These are phyloP conservation scores for Semnornis frantzii DNA, from an alignment of 2,113 vertebrate genomes.

Conservation along the genomic window DNA sequence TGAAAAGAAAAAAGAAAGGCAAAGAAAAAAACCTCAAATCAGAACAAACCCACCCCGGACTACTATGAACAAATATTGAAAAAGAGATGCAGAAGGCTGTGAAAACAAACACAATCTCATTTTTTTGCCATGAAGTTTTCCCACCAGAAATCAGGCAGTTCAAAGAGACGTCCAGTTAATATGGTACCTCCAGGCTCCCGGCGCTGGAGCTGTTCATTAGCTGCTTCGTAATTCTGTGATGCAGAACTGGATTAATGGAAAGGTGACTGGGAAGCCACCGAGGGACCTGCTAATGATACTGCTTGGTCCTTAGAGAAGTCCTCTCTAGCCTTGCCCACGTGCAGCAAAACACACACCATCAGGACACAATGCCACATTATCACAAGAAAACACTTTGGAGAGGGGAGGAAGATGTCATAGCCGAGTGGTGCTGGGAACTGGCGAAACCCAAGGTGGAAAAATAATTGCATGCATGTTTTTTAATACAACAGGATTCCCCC, in stretches of 20 bases:
- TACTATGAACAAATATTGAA: conserved; percentile 66
- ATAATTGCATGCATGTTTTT: conserved; percentile 73
- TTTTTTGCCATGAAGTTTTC: conserved; percentile 56
- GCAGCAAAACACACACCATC: conserved; percentile 38
- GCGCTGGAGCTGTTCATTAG: conserved; percentile 67
- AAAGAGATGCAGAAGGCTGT: conserved; percentile 60
- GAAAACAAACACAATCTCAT: conserved; percentile 59
- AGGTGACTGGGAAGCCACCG: conserved; percentile 65
- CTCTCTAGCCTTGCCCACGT: conserved; percentile 54
- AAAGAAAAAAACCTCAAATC: no score
- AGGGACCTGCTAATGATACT: conserved; percentile 70
- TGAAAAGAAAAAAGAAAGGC: neutral
- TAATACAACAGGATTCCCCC: conserved; percentile 73
- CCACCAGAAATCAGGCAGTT: conserved; percentile 67
- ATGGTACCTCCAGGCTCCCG: conserved; percentile 56
- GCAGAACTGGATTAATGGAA: conserved; percentile 72
- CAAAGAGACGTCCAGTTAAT: conserved; percentile 72
- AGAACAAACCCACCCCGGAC: neutral
- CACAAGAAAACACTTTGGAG: conserved; percentile 55
- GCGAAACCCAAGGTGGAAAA: conserved; percentile 67
- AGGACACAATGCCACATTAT: conserved; percentile 44
- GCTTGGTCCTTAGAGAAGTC: conserved; percentile 50
- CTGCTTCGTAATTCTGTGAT: conserved; percentile 48
- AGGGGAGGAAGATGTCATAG: conserved; percentile 48
- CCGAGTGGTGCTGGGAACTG: conserved; percentile 23